Conservation (phyloP, 2,113 vertebrate genomes). For the Isurus oxyrinchus region DNA sequence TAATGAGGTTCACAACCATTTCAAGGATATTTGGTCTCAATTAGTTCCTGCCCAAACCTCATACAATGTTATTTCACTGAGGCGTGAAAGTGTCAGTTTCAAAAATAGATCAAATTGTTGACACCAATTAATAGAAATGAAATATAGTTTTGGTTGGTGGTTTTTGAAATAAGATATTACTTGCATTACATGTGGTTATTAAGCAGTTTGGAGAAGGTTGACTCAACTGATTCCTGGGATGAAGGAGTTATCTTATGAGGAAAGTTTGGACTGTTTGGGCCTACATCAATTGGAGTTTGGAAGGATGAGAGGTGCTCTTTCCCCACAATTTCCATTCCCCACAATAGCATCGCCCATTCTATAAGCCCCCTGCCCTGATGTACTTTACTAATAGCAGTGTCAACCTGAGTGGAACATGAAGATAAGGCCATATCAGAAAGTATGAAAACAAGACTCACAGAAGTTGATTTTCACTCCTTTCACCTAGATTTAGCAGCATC, state of each 20-base stretch:
- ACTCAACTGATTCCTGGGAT: no score
- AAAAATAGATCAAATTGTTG: slow-evolving; percentile 7
- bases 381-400: background rate
- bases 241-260: no score
- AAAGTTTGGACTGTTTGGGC: no score
- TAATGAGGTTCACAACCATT: background rate
- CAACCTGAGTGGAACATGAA: background rate
- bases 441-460: background rate
- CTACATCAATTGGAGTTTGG: no score
- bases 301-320: no score
- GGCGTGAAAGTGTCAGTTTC: background rate
- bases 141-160: background rate
- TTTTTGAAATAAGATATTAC: background rate
- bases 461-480: background rate
- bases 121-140: background rate
- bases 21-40: slow-evolving; percentile 25
- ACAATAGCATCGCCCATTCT: background rate
- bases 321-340: background rate
- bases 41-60: background rate
- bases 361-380: no score
- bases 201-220: no score
- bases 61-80: background rate
- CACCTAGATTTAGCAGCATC: background rate
- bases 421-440: background rate
- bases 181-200: background rate